phyloP scores from a whole-genome alignment of 2,797 vertebrate species.

The Megaceryle alcyon region DNA sequence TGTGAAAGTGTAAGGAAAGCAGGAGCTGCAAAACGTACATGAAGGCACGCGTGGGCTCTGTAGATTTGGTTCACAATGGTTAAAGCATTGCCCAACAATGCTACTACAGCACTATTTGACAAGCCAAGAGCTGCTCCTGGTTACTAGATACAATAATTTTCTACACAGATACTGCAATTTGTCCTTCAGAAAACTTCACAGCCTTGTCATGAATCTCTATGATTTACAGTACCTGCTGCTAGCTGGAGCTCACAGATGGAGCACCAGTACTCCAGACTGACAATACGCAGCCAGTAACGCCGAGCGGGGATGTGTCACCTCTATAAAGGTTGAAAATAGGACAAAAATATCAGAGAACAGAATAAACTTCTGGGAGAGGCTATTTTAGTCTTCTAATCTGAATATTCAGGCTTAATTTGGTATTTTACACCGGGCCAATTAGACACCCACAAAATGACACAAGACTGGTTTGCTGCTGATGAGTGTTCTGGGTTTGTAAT shows the following conservation, averaged over 20 bases:
- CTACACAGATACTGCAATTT: background rate
- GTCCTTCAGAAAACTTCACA: constrained; percentile 69
- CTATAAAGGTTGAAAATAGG: constrained; percentile 70
- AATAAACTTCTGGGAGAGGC: constrained; percentile 50
- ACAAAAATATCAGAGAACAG: constrained; percentile 65
- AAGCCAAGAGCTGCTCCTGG: background rate
- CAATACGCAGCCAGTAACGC: constrained; percentile 59
- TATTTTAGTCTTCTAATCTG: constrained; percentile 53
- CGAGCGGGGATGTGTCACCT: constrained; percentile 64
- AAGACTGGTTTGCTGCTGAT: background rate
- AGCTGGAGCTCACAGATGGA: constrained; percentile 72
- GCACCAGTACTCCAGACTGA: constrained; percentile 63
- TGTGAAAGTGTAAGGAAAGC: background rate
- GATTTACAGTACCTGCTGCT: constrained; percentile 76
- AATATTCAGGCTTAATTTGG: constrained; percentile 49
- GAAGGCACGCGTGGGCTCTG: fast-evolving
- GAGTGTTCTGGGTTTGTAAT: background rate
- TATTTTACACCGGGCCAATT: constrained; percentile 32
- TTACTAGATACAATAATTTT: constrained; percentile 8
- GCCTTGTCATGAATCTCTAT: constrained; percentile 70
- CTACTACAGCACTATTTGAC: background rate
- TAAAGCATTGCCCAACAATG: background rate
- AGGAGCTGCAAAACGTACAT: background rate
- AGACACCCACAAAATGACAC: constrained; percentile 52
- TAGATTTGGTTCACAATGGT: background rate